These are phyloP conservation scores for Poecilia wingei DNA, from an alignment of 2,797 vertebrate species.

Conservation along the genomic window DNA sequence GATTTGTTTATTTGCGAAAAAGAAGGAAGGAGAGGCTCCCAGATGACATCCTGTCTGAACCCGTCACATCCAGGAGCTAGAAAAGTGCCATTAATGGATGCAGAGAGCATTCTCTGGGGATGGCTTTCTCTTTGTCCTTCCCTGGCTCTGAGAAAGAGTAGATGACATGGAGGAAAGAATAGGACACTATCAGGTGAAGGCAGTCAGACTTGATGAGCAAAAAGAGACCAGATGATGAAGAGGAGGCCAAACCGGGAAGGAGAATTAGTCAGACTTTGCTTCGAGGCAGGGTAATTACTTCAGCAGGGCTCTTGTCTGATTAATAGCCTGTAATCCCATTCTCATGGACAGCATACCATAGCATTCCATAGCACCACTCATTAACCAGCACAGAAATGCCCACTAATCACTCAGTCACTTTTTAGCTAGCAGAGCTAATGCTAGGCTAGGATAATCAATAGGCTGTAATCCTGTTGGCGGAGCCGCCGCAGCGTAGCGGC, in stretches of 20 bases:
- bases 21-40: conserved; percentile 23
- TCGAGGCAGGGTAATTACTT: conserved; percentile 67
- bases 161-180: conserved; percentile 26
- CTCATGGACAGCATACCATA: conserved; percentile 63
- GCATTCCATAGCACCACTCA: conserved; percentile 65
- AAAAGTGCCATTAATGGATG: conserved; percentile 58
- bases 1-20: conserved; percentile 54
- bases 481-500: conserved; percentile 57
- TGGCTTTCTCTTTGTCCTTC: conserved; percentile 37
- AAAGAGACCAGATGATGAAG: conserved; percentile 18
- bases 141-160: conserved; percentile 33
- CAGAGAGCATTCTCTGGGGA: conserved; percentile 42
- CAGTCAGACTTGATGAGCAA: conserved; percentile 32
- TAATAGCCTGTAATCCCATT: conserved; percentile 81
- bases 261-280: conserved; percentile 60
- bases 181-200: conserved; percentile 7
- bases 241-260: conserved; percentile 39
- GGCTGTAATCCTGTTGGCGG: conserved; percentile 76
- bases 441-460: conserved; percentile 79
- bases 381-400: conserved; percentile 70
- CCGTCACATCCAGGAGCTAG: conserved; percentile 52
- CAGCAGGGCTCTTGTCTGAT: conserved; percentile 66
- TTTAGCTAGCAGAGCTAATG: conserved; percentile 66
- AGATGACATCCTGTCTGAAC: conserved; percentile 62
- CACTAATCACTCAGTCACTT: conserved; percentile 62